Conservation (phyloP, 2,888 invertebrate species). For the Hemaris fuciformis region DNA sequence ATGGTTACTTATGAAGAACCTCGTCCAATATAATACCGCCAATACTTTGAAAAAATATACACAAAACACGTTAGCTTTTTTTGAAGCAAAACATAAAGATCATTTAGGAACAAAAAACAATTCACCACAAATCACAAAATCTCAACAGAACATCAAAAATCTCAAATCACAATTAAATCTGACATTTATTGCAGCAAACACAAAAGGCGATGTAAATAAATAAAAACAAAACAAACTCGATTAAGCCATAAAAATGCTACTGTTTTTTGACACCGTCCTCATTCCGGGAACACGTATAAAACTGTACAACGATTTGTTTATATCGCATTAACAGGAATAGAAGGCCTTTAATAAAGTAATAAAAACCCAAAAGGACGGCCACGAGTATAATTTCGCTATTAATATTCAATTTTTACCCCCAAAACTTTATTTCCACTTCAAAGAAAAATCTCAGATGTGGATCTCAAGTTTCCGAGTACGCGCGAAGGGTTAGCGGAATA, state of each 20-base stretch:
- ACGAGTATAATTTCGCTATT: slow-evolving; percentile 77
- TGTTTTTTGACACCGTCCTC: slow-evolving; percentile 74
- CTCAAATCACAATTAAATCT: slow-evolving; percentile 24
- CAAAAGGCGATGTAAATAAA: slow-evolving; percentile 51
- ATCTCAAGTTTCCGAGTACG: slow-evolving; percentile 70
- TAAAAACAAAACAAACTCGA: slow-evolving; percentile 63
- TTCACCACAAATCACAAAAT: slow-evolving; percentile 31
- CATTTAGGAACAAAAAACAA: neutral
- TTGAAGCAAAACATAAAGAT: neutral
- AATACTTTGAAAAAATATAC: too few relatives aligned
- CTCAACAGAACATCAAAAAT: slow-evolving; percentile 17
- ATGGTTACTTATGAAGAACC: too few relatives aligned
- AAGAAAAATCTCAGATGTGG: slow-evolving; percentile 76
- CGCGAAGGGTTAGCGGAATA: slow-evolving; percentile 51
- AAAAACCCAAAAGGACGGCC: slow-evolving; percentile 62
- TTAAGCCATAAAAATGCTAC: slow-evolving; percentile 78
- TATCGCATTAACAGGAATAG: slow-evolving; percentile 71
- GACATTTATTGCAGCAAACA: slow-evolving; percentile 36
- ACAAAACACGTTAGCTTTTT: too few relatives aligned
- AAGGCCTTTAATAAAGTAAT: slow-evolving; percentile 73
- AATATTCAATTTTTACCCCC: slow-evolving; percentile 80
- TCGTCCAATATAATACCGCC: too few relatives aligned
- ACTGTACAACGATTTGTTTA: slow-evolving; percentile 71
- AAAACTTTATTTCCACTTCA: slow-evolving; percentile 68
- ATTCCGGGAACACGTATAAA: slow-evolving; percentile 69